Evolutionary conservation across 1,140 invertebrate genomes (phyloP).

Genomic region (Adoxophyes honmai): DNA sequence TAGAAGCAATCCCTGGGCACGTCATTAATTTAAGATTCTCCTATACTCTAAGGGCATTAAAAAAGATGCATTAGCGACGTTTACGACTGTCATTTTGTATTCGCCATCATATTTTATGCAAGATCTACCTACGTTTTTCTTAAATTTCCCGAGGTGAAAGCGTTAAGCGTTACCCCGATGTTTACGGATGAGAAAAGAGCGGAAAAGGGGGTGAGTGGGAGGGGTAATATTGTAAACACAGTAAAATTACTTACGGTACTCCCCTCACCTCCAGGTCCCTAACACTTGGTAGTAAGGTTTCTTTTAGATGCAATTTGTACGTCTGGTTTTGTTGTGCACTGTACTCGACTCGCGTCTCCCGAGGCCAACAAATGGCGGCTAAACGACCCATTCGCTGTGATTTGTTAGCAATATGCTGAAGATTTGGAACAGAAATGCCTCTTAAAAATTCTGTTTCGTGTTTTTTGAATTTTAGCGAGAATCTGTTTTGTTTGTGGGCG

Average conservation of each 20-base stretch:
- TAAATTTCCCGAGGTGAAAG: conserved; percentile 48
- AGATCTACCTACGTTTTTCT: conserved; percentile 30
- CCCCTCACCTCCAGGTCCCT: not conserved
- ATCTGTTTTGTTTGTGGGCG: not conserved
- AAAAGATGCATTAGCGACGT: no score
- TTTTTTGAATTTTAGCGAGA: conserved; percentile 6
- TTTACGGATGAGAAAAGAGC: conserved; percentile 55
- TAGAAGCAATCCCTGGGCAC: no score
- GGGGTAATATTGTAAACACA: conserved; percentile 65
- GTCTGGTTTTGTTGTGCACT: not conserved
- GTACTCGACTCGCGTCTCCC: conserved; percentile 29
- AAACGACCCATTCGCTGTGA: conserved; percentile 73
- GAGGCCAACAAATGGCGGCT: conserved; percentile 64
- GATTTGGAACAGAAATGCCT: conserved; percentile 56
- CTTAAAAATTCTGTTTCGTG: conserved; percentile 41
- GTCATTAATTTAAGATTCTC: no score
- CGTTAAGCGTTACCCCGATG: conserved; percentile 46
- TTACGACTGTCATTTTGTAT: not conserved
- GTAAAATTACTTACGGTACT: conserved; percentile 42
- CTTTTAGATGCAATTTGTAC: not conserved
- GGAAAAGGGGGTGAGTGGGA: conserved; percentile 28
- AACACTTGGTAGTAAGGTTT: not conserved
- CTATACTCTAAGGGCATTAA: no score
- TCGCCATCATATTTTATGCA: conserved; percentile 2
- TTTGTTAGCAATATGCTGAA: conserved; percentile 74